Percentiles rank a stretch among this genome's conserved stretches.
Evolutionary conservation across 1,140 invertebrate genomes (phyloP).

Genomic region (Sipha flava): DNA sequence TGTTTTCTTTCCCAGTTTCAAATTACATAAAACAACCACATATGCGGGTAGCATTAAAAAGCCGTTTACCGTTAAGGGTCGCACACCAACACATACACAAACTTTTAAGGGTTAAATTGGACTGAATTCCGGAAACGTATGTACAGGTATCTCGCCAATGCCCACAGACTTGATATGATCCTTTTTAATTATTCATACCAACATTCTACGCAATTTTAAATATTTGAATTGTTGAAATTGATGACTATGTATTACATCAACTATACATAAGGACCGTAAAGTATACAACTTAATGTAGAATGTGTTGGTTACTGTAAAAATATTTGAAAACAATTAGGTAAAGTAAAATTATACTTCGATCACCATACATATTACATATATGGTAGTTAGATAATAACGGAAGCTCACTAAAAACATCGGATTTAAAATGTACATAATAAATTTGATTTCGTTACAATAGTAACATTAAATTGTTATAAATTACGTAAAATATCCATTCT

Average conservation of each 20-base stretch:
- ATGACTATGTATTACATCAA: background rate
- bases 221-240: background rate
- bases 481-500: background rate
- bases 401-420: background rate
- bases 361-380: too few relatives aligned
- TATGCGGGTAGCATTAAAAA: background rate
- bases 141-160: background rate
- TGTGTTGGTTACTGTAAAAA: background rate
- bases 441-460: background rate
- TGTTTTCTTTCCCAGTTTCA: background rate
- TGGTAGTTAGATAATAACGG: background rate
- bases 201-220: background rate
- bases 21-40: background rate
- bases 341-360: background rate
- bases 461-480: background rate
- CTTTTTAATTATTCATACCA: background rate
- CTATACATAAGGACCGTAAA: background rate
- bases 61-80: background rate
- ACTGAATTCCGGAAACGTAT: background rate
- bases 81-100: background rate
- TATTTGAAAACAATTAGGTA: background rate
- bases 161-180: background rate
- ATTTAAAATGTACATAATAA: background rate
- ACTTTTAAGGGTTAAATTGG: background rate
- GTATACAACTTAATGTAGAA: background rate